Evolutionary conservation across 2,113 vertebrate species (phyloP), one percentile per base, ranked within the genome.

Genomic region (Prochilodus magdalenae): DNA sequence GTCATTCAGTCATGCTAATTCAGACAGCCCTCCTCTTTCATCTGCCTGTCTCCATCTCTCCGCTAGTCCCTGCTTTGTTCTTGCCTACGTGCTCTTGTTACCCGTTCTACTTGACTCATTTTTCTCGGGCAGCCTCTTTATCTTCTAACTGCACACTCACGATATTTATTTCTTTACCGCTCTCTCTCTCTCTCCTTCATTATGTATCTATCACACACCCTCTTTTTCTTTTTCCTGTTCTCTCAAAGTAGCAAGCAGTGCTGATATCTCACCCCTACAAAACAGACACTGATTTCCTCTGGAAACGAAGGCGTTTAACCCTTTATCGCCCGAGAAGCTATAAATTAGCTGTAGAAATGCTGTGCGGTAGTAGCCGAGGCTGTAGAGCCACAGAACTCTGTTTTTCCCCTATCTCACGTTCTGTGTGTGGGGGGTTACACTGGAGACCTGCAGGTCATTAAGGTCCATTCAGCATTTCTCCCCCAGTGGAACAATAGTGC

Each of bases 401-500:
- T 47, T 13, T 44, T 36, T 18, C 30, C n/a, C 24, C 30, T n/a
- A n/a, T 57, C 55, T 55, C 73, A 57, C 73, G 16, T 20, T 16
- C 29, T 60, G 22, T 75, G 36, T 27, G 44, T 33, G 55, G 49
- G 72, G 49, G 40, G 60, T 14, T 63, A 73, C 66, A 74, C 74
- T 77, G 27, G 81, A 62, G 86, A 83, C 93, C 29, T 80, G 44
- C 59, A 30, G 73, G 67, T 95, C 95, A 95, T 96, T 96, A 96
- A 93, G 91, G 90, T 89, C 94, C 93, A 95, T 96, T 96, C 94
- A 94, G 92, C 90, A 62, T 89, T 60, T 67, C 62, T 73, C 78
- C 63, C 91, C 94, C 92, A 89, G 91, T 86, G 88, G 92, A 93
- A 95, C 94, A 94, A 92, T 94, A 93, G 93, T n/a, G 92, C 93